Percentiles rank a stretch among this genome's conserved stretches.
These are phyloP conservation scores for Drosophila neotestacea DNA, from an alignment of 2,888 invertebrate species.

Conservation along the genomic window DNA sequence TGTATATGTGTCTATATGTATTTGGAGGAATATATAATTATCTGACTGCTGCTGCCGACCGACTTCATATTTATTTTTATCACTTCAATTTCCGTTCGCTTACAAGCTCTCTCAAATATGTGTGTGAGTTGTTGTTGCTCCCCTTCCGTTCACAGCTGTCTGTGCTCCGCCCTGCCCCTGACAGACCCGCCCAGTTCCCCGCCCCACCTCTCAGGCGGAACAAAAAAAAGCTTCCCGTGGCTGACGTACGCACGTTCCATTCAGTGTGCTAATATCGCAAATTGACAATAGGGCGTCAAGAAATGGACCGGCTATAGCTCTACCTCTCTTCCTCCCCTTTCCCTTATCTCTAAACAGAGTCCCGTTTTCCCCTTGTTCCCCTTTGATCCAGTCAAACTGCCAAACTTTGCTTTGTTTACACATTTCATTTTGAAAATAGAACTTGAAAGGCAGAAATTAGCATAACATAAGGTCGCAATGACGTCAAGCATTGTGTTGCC, in stretches of 20 bases:
- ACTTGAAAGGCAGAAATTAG: slow-evolving; percentile 64
- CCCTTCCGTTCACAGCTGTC: slow-evolving; percentile 45
- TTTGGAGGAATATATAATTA: slow-evolving; percentile 53
- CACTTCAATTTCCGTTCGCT: slow-evolving; percentile 75
- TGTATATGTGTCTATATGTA: slow-evolving; percentile 12
- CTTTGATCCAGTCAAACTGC: neutral
- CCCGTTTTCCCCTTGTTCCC: neutral
- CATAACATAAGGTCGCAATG: slow-evolving; percentile 68
- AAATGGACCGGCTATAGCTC: slow-evolving; percentile 60
- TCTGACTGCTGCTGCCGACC: slow-evolving; percentile 34
- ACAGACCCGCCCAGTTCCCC: neutral
- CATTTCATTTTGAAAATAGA: slow-evolving; percentile 63
- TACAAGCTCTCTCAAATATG: slow-evolving; percentile 52
- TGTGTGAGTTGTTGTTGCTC: slow-evolving; percentile 14
- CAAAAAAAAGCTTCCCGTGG: slow-evolving; percentile 40
- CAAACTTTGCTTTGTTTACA: slow-evolving; percentile 59
- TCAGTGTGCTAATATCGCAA: slow-evolving; percentile 73
- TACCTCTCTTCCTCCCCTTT: neutral
- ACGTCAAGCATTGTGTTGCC: slow-evolving; percentile 50
- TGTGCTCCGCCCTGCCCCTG: neutral
- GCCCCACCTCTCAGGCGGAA: neutral
- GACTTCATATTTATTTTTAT: slow-evolving; percentile 76
- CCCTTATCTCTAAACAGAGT: neutral
- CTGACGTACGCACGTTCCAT: slow-evolving; percentile 52
- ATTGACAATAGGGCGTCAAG: slow-evolving; percentile 73